A percentile compares a stretch with the other conserved stretches of the same genome.
These are phyloP conservation scores for Hypercompe scribonia DNA, from an alignment of 2,888 invertebrate species.

Conservation along the genomic window DNA sequence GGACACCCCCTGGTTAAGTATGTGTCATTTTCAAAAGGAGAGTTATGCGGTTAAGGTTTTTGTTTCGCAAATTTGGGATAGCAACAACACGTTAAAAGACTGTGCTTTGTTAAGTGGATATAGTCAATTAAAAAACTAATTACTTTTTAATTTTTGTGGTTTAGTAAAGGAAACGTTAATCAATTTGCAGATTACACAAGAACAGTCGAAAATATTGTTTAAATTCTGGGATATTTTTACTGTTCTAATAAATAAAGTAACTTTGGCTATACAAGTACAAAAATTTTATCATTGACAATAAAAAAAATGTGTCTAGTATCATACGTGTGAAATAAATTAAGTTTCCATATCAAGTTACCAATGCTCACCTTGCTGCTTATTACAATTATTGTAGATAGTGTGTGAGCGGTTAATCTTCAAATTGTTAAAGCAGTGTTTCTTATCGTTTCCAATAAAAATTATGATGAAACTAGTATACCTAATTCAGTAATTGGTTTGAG, in stretches of 20 bases:
- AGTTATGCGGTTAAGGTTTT: conserved; percentile 8
- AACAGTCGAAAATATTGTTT: neutral
- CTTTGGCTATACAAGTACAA: too few relatives aligned
- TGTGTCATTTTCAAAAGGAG: conserved; percentile 35
- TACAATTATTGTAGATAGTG: neutral
- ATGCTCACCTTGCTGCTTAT: neutral
- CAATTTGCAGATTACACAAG: neutral
- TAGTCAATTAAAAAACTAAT: neutral
- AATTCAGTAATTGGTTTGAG: conserved; percentile 52
- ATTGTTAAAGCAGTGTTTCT: neutral
- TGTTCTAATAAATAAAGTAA: neutral
- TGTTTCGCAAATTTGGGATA: neutral
- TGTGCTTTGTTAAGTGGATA: neutral
- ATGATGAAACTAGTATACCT: conserved; percentile 6
- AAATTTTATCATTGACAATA: too few relatives aligned
- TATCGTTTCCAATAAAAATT: conserved; percentile 13
- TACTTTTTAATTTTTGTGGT: neutral
- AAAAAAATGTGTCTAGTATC: neutral
- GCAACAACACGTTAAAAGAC: neutral
- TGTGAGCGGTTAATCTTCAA: neutral
- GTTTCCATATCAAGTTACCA: neutral
- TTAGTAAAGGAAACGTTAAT: neutral
- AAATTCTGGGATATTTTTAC: neutral
- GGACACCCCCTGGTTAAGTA: conserved; percentile 55
- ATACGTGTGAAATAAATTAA: neutral